Base-by-base conservation (phyloP, 2,113 vertebrate genomes). In the Pardalotus punctatus region DNA sequence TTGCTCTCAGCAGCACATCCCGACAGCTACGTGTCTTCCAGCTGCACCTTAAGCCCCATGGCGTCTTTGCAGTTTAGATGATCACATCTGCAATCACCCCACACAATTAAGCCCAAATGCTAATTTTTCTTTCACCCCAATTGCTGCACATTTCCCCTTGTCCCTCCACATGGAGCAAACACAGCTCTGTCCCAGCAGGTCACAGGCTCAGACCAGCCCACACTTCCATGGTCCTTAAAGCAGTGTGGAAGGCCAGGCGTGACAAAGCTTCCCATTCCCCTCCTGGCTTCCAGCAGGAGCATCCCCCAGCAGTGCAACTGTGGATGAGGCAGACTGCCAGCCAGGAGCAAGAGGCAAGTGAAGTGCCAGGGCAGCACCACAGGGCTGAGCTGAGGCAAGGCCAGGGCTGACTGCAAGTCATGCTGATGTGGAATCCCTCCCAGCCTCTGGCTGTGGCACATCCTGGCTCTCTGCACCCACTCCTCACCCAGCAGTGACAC, bases 371-470 rank as follows among this genome's bases (percentile, higher is more conserved):
- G 86, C 76, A 88, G 93, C 86, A 74, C 25, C 33, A 21, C 42
- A 0, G 2, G 50, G 56, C n/a, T 21, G n/a, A 81, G 69, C 0
- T 61, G 64, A 90, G 61, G 51, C 50, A 73, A 87, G 70, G 85
- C 50, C 20, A 71, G 58, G 85, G 45, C 50, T 82, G 85, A 90
- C 42, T 95, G 96, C 96, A 97, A 96, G 95, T 97, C 94, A 97
- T 66, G 88, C 85, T 73, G 85, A 42, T 90, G 85, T 11, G 66
- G 80, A 90, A 80, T 42, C 74, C 78, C 70, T 94, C 36, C 76
- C 64, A 36, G 48, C 9, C 50, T 70, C 80, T 40, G 7, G 1
- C 65, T 74, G 53, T 70, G 1, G 90, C 69, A 36, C 27, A 2
- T 3, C 29, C 62, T 29, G 19, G 31, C 62, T 90, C 62, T 76